Conservation (phyloP, 2,113 vertebrate species). For the Ifrita kowaldi region DNA sequence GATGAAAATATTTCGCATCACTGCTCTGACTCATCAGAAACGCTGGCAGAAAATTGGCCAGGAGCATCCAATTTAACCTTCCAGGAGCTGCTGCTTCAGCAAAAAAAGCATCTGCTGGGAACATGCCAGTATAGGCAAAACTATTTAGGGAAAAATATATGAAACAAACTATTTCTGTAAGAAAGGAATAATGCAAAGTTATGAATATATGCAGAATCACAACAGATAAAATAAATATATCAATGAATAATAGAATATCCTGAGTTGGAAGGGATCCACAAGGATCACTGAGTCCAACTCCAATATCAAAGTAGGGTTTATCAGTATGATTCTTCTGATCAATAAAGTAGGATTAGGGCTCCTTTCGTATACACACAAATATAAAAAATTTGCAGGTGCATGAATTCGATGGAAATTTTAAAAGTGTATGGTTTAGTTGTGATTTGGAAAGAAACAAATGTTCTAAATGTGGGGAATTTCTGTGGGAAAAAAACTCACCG, state of each 20-base stretch:
- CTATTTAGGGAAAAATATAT: background rate
- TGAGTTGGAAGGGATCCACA: background rate
- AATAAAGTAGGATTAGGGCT: background rate
- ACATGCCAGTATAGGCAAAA: background rate
- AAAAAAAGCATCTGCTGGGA: background rate
- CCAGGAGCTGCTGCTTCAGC: background rate
- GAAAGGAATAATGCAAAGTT: background rate
- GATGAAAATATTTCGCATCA: background rate
- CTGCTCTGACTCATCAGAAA: slow-evolving; percentile 35
- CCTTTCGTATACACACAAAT: background rate
- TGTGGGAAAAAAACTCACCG: accelerated
- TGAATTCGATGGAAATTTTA: background rate
- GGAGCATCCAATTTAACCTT: slow-evolving; percentile 19
- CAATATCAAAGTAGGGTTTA: background rate
- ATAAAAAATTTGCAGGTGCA: background rate
- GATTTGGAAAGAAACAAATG: background rate
- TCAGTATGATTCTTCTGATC: too few relatives aligned
- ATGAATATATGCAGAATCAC: background rate
- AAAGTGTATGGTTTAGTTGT: background rate
- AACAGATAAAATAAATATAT: background rate
- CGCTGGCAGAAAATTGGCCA: background rate
- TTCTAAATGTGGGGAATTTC: background rate
- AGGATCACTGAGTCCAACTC: background rate
- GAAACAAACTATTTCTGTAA: background rate
- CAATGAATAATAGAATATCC: background rate